Base-by-base conservation (phyloP, 2,888 invertebrate genomes). In the Argyresthia albistria region DNA sequence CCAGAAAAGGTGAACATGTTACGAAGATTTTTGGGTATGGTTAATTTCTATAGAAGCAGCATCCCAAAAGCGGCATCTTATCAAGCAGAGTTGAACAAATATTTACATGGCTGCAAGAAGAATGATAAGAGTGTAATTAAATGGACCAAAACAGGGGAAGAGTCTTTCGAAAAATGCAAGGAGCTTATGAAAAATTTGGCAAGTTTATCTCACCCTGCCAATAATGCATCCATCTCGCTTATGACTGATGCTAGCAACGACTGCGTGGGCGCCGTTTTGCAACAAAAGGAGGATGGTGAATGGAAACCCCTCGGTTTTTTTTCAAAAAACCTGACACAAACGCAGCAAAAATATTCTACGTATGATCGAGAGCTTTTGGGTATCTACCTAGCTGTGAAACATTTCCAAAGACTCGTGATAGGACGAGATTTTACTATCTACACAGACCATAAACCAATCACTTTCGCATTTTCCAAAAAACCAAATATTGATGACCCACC, bases 21-120 rank as follows among this genome's bases (percentile, higher is more conserved):
- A 1, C 7, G 46, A 16, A 25, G 56, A n/a, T 56, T 56, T 36
- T 14, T 72, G 0, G 70, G 69, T 0, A 67, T 69, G 62, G 12
- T 69, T 0, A 73, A 71, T 54, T 70, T 67, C 57, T 72, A 70
- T 37, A 53, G 67, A 4, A 51, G 62, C 6, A 69, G 59, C 54
- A 58, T 70, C 1, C 61, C 60, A 8, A 49, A 63, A 1, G 62
- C 67, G 67, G 56, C 14, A 52, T 2, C 46, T 43, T 12, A 53
- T 6, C 2, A 25, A 25, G 6, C 6, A 6, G 3, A 4, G 25
- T 25, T 25, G 6, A n/a, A n/a, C n/a, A n/a, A n/a, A n/a, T n/a
- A n/a, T n/a, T n/a, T n/a, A n/a, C n/a, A n/a, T n/a, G n/a, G n/a
- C n/a, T n/a, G n/a, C n/a, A n/a, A n/a, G n/a, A n/a, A n/a, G n/a